Conservation (phyloP, 2,113 vertebrate genomes). For the Heliornis fulica region DNA sequence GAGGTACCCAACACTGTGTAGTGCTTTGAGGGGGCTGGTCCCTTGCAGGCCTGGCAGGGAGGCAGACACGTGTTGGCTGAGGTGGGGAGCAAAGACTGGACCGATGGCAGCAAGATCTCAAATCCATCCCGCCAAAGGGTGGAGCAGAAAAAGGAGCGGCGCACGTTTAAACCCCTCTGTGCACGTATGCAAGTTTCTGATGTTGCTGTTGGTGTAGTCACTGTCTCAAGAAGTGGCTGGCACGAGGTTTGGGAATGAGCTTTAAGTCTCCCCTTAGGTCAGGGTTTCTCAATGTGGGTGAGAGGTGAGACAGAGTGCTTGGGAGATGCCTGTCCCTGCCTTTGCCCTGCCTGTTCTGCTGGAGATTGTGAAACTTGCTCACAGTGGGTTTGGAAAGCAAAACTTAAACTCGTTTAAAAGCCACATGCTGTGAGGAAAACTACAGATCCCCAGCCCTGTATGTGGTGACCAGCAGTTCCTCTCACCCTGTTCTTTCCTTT, state of each 20-base stretch:
- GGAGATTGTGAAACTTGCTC: not conserved
- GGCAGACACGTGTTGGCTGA: not conserved
- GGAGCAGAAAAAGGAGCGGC: not conserved
- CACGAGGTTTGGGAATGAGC: not conserved
- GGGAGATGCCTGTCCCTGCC: not conserved
- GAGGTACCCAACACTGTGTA: not conserved
- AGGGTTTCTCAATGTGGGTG: not conserved
- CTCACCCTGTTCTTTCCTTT: not conserved
- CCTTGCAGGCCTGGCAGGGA: not conserved
- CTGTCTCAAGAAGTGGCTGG: not conserved
- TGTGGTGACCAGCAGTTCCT: not conserved
- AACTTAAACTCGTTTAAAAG: not conserved
- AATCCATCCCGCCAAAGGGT: not conserved
- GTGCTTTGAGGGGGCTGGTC: not conserved
- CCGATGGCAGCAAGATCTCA: not conserved
- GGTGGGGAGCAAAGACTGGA: not conserved
- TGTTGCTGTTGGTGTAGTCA: not conserved
- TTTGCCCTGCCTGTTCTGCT: not conserved
- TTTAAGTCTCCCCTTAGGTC: not conserved
- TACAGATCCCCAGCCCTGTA: not conserved
- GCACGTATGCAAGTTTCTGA: accelerated
- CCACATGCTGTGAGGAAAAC: not conserved
- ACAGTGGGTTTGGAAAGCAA: not conserved
- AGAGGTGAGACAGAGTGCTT: not conserved
- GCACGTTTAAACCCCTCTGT: not conserved